phyloP scores from a whole-genome alignment of 2,797 vertebrate genomes.

The Sebastes itinus region DNA sequence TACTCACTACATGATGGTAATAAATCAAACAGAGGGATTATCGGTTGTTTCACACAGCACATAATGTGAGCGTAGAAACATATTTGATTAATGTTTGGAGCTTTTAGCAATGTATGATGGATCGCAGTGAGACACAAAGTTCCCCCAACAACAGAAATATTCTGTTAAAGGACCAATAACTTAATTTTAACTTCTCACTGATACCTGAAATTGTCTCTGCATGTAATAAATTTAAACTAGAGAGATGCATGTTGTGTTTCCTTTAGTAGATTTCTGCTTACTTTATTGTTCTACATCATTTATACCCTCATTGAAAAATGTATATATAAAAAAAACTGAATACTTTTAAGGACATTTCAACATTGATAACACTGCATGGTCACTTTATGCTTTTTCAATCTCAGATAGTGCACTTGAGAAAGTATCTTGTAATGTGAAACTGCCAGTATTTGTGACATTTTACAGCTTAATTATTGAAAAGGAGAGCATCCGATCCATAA shows the following conservation, averaged over 20 bases:
- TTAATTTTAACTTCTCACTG: not conserved
- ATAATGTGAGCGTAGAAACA: not conserved
- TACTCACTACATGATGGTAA: not conserved
- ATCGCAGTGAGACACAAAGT: slow-evolving; percentile 26
- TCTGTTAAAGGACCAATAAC: slow-evolving; percentile 1
- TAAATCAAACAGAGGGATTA: slow-evolving; percentile 24
- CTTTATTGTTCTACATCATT: not conserved
- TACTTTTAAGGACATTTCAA: not conserved
- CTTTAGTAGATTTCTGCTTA: not conserved
- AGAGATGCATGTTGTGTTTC: not conserved
- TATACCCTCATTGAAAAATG: not conserved
- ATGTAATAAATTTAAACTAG: not conserved
- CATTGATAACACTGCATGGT: not conserved
- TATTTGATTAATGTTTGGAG: slow-evolving; percentile 44
- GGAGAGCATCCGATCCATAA: not conserved
- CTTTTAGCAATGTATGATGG: slow-evolving; percentile 39
- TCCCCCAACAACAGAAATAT: not conserved
- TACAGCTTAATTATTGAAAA: not conserved
- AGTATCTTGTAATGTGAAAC: not conserved
- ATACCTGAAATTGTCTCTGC: not conserved
- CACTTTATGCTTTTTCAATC: not conserved
- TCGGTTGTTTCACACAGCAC: not conserved
- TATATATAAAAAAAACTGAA: not conserved
- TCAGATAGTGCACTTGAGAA: not conserved
- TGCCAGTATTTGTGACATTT: not conserved